These are phyloP conservation scores for Actenoides hombroni DNA, from an alignment of 2,113 vertebrate genomes.

Conservation along the genomic window DNA sequence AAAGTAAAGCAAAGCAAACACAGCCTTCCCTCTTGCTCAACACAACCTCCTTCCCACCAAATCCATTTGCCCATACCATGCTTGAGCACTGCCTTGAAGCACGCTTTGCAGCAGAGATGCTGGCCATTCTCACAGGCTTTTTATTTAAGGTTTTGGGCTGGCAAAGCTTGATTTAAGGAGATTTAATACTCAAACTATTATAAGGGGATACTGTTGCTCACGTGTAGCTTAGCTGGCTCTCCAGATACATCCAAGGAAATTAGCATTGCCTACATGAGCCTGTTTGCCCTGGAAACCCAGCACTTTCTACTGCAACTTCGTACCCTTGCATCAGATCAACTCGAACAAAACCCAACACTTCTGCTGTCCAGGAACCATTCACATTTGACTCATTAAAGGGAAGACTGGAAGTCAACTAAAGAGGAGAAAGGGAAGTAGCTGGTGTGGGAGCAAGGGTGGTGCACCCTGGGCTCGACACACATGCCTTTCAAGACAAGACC, in stretches of 20 bases:
- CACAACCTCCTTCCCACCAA: not conserved
- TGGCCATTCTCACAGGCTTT: not conserved
- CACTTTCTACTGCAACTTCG: not conserved
- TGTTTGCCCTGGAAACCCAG: not conserved
- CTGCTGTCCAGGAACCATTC: not conserved
- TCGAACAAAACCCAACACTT: not conserved
- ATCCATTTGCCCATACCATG: not conserved
- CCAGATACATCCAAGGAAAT: not conserved
- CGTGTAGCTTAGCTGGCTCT: not conserved
- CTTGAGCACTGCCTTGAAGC: not conserved
- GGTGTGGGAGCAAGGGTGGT: not conserved
- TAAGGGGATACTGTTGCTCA: not conserved
- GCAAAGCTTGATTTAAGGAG: constrained; percentile 33
- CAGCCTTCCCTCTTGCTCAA: not conserved
- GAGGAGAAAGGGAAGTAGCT: not conserved
- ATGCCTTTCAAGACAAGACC: not conserved
- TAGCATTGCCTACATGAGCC: not conserved
- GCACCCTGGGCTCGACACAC: not conserved
- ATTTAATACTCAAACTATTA: constrained; percentile 32
- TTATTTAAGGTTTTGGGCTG: constrained; percentile 20
- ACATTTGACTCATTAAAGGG: not conserved
- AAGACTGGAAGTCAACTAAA: not conserved
- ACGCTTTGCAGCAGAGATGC: constrained; percentile 3
- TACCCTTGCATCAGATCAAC: not conserved
- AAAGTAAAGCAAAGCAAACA: constrained; percentile 3